Evolutionary conservation across 2,113 vertebrate species (phyloP).

Genomic region (Trematomus loennbergii): DNA sequence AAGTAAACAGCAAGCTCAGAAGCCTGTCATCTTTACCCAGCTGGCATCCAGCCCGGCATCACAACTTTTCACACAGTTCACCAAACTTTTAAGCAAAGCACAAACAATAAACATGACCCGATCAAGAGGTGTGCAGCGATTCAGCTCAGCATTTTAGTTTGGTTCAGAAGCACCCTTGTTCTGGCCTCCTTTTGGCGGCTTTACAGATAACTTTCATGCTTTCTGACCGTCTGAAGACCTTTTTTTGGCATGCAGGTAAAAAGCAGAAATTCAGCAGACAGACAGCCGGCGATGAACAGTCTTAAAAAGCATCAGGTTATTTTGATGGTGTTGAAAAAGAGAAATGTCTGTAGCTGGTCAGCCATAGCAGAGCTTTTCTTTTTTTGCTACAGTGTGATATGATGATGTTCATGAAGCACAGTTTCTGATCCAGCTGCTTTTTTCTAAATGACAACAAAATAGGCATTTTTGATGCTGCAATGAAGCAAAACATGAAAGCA

Average conservation of each 20-base stretch:
- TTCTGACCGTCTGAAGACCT: conserved; percentile 71
- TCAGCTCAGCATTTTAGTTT: conserved; percentile 69
- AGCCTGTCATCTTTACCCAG: conserved; percentile 37
- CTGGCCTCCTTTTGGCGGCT: conserved; percentile 29
- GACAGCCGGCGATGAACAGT: conserved; percentile 51
- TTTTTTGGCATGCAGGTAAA: conserved; percentile 86
- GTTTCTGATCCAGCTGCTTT: not conserved
- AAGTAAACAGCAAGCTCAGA: conserved; percentile 23
- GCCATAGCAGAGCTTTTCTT: conserved; percentile 1
- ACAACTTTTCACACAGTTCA: conserved; percentile 46
- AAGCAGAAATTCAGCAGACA: conserved; percentile 80
- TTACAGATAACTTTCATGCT: conserved; percentile 69
- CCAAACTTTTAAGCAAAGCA: conserved; percentile 71
- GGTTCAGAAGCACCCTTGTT: conserved; percentile 62
- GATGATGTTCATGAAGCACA: not conserved
- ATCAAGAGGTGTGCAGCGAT: conserved; percentile 87
- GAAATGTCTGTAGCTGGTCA: conserved; percentile 40
- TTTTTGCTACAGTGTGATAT: conserved; percentile 10
- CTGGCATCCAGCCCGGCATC: conserved; percentile 12
- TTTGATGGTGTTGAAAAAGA: conserved; percentile 30
- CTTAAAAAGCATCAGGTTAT: conserved; percentile 42
- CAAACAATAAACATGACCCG: conserved; percentile 79
- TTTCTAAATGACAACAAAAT: conserved; percentile 18
- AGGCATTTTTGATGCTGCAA: conserved; percentile 19
- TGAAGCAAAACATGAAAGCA: conserved; percentile 58